phyloP scores from a whole-genome alignment of 64 coral and sea anemone genomes.

The Actinia equina region DNA sequence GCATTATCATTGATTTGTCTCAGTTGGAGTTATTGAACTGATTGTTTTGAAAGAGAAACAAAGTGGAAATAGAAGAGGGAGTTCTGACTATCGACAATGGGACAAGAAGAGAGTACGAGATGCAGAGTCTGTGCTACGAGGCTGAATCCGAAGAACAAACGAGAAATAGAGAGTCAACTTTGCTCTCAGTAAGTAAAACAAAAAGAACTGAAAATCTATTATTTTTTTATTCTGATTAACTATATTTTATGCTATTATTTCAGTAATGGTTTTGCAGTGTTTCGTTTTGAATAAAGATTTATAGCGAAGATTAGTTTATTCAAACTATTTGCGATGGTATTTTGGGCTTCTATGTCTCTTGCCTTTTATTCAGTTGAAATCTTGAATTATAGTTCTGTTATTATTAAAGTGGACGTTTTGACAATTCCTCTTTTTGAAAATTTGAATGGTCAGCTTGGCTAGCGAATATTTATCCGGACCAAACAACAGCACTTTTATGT shows the following conservation, averaged over 20 bases:
- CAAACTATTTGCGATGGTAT: too few relatives aligned
- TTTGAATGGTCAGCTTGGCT: neutral
- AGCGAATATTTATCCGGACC: neutral
- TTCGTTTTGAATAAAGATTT: neutral
- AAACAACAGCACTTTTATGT: neutral
- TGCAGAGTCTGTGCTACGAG: constrained; percentile 48
- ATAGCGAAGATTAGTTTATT: neutral
- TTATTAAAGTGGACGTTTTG: neutral
- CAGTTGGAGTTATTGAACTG: neutral
- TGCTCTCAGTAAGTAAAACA: constrained; percentile 29
- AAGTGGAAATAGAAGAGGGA: neutral
- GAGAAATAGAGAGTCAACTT: constrained; percentile 47
- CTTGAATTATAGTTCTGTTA: neutral
- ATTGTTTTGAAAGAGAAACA: neutral
- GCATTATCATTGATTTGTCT: neutral
- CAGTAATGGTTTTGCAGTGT: too few relatives aligned
- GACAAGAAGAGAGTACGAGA: constrained; percentile 41
- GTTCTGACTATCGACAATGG: constrained; percentile 6
- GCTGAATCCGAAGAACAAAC: constrained; percentile 55
- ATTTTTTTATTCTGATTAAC: too few relatives aligned
- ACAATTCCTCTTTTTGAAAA: neutral
- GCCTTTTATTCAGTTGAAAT: neutral
- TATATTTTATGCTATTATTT: too few relatives aligned
- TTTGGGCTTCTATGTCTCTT: too few relatives aligned
- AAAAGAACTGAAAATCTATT: neutral